Evolutionary conservation across 2,113 vertebrate genomes (phyloP).

Genomic region (Macrotus californicus): DNA sequence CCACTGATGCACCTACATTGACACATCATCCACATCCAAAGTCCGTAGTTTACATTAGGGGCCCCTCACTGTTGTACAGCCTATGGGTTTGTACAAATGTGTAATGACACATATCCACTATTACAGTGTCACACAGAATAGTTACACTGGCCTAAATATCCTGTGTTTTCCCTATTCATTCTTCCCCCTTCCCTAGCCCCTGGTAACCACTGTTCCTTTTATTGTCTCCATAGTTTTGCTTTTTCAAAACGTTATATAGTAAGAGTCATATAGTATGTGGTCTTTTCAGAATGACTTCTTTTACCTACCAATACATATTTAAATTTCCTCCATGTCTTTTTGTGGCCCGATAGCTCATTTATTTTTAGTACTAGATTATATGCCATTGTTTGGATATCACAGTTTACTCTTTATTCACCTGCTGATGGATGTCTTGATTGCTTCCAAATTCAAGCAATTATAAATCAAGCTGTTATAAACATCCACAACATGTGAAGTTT

Average conservation of each 20-base stretch:
- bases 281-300: neutral
- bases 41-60: neutral
- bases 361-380: neutral
- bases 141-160: neutral
- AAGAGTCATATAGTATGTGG: neutral
- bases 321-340: neutral
- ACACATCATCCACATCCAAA: neutral
- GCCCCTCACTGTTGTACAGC: neutral
- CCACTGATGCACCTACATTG: neutral
- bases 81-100: neutral
- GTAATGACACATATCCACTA: neutral
- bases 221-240: neutral
- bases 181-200: neutral
- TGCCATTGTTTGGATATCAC: neutral
- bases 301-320: neutral
- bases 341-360: neutral
- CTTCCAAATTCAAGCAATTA: neutral
- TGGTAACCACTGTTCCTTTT: neutral
- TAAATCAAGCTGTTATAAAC: conserved; percentile 8
- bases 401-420: neutral
- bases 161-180: neutral
- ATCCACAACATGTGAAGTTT: neutral
- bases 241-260: neutral
- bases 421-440: neutral
- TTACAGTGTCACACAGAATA: neutral